Evolutionary conservation across 2,888 invertebrate genomes (phyloP).

Genomic region (Gasteruption jaculator): DNA sequence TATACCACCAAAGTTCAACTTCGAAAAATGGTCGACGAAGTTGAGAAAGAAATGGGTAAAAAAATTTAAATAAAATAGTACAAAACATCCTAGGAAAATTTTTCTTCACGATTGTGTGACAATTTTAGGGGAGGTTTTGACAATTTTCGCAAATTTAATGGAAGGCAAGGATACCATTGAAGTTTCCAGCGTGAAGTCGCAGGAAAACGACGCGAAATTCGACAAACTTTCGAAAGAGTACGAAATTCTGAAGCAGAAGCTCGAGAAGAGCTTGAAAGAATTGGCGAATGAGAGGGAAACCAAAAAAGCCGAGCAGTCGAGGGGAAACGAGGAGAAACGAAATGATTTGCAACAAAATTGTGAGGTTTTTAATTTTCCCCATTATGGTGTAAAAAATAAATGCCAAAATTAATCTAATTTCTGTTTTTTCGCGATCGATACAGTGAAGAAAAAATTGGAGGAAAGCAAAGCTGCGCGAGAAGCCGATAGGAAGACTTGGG

Average conservation of each 20-base stretch:
- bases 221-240: conserved; percentile 43
- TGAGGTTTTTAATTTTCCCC: not conserved
- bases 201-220: conserved; percentile 35
- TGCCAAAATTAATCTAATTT: not conserved
- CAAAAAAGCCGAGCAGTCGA: conserved; percentile 15
- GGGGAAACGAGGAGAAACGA: conserved; percentile 28
- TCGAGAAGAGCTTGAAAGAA: conserved; percentile 38
- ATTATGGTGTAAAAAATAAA: conserved; percentile 2
- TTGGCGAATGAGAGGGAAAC: conserved; percentile 25
- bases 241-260: conserved; percentile 41
- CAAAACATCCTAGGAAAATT: no score
- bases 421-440: conserved; percentile 14
- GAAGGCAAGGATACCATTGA: conserved; percentile 38
- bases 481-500: conserved; percentile 42
- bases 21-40: conserved; percentile 79
- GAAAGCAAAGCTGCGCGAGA: conserved; percentile 45
- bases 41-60: conserved; percentile 80
- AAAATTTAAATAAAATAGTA: conserved; percentile 1
- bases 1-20: conserved; percentile 68
- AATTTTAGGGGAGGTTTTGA: conserved; percentile 38
- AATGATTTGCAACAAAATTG: conserved; percentile 39
- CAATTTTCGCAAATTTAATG: conserved; percentile 35
- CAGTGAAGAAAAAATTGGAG: conserved; percentile 57
- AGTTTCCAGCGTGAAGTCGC: conserved; percentile 26
- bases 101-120: conserved; percentile 1